Evolutionary conservation across 2,113 vertebrate species (phyloP).

Genomic region (Numenius arquata): DNA sequence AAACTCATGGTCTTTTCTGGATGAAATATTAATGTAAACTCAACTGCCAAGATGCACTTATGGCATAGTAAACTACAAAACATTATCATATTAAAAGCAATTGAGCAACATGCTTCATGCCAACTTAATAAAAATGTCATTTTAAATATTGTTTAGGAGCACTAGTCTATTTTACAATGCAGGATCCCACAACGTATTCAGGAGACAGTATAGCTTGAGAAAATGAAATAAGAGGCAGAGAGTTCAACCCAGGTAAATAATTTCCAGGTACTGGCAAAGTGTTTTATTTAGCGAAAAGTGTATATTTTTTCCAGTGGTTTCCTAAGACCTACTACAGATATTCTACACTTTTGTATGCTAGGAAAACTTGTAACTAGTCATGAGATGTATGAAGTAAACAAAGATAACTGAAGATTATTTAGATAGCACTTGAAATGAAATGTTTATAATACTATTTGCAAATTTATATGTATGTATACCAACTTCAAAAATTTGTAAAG

Average conservation of each 20-base stretch:
- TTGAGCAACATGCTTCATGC: conserved; percentile 64
- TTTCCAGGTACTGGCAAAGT: not conserved
- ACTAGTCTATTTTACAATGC: conserved; percentile 52
- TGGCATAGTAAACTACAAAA: conserved; percentile 66
- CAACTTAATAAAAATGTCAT: conserved; percentile 75
- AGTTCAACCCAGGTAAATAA: not conserved
- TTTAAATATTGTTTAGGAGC: conserved; percentile 73
- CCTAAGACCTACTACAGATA: not conserved
- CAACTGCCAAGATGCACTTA: conserved; percentile 72
- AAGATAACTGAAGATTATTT: not conserved
- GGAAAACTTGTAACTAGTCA: not conserved
- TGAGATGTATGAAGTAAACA: not conserved
- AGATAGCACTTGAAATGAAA: not conserved
- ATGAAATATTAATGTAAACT: conserved; percentile 77
- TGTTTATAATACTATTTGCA: not conserved
- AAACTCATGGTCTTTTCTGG: conserved; percentile 66
- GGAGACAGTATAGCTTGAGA: conserved; percentile 40
- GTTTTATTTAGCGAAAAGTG: not conserved
- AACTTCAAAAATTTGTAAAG: not conserved
- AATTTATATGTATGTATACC: not conserved
- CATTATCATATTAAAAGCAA: conserved; percentile 75
- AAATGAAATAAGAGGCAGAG: conserved; percentile 36
- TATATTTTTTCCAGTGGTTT: not conserved
- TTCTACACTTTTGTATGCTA: not conserved
- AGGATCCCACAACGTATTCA: conserved; percentile 42